Conservation (phyloP, 2,888 invertebrate genomes). For the Labia minor region DNA sequence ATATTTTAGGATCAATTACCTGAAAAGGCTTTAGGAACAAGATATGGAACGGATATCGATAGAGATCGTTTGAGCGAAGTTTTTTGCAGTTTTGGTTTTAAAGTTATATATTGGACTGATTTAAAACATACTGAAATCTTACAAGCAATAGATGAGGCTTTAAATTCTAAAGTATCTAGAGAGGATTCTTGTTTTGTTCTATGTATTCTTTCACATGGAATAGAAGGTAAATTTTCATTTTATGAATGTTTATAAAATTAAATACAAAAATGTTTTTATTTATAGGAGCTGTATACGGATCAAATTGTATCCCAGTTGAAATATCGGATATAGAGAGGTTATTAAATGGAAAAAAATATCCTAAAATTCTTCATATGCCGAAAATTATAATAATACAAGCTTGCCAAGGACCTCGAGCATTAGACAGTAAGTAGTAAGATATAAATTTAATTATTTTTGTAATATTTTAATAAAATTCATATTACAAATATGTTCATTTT, state of each 20-base stretch:
- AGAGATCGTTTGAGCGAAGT: conserved; percentile 31
- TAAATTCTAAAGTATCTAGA: conserved; percentile 27
- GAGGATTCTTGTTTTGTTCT: conserved; percentile 37
- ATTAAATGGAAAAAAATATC: conserved; percentile 33
- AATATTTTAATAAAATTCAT: too few relatives aligned
- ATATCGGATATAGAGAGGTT: conserved; percentile 38
- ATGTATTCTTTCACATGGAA: conserved; percentile 39
- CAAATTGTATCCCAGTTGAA: conserved; percentile 39
- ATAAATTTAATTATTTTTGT: too few relatives aligned
- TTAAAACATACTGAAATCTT: conserved; percentile 32
- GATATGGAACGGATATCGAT: conserved; percentile 37
- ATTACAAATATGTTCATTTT: too few relatives aligned
- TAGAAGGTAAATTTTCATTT: conserved; percentile 32
- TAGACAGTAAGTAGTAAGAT: conserved; percentile 20
- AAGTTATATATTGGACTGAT: conserved; percentile 31
- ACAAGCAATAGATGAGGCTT: conserved; percentile 27
- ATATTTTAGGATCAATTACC: conserved; percentile 19
- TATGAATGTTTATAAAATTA: neutral
- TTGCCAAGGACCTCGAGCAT: conserved; percentile 40
- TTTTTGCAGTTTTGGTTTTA: conserved; percentile 36
- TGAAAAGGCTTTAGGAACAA: conserved; percentile 30
- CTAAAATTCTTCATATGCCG: conserved; percentile 39
- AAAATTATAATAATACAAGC: conserved; percentile 48
- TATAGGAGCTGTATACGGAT: conserved; percentile 41
- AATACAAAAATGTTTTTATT: conserved; percentile 17